phyloP scores from a whole-genome alignment of 1,140 invertebrate species.

The Drosophila rufa region DNA sequence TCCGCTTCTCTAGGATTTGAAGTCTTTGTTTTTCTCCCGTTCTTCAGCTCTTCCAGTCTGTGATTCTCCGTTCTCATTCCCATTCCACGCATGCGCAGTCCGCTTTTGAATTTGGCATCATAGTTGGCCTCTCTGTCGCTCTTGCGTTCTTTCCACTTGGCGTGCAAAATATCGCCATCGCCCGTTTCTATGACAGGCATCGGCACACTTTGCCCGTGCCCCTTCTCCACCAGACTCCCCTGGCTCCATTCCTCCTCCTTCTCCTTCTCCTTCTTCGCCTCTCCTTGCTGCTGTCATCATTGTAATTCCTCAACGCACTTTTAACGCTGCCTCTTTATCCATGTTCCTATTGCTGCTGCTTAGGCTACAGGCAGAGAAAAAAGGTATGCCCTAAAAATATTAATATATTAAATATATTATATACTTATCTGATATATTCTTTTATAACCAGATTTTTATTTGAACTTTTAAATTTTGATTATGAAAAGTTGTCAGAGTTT shows the following conservation, averaged over 20 bases:
- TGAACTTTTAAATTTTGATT: background rate
- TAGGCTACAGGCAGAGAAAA: constrained; percentile 7
- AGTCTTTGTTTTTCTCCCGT: constrained; percentile 7
- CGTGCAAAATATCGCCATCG: constrained; percentile 72
- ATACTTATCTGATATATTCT: background rate
- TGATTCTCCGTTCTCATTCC: constrained; percentile 60
- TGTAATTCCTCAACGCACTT: constrained; percentile 74
- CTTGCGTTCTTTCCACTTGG: constrained; percentile 56
- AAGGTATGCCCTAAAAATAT: background rate
- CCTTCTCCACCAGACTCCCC: background rate
- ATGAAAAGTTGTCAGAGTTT: no score
- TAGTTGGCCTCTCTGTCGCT: constrained; percentile 35
- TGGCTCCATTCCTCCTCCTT: background rate
- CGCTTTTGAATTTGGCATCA: constrained; percentile 80
- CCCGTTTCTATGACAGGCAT: constrained; percentile 63
- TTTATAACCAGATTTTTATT: background rate
- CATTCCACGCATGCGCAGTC: constrained; percentile 77
- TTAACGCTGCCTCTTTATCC: constrained; percentile 23
- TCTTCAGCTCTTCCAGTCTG: background rate
- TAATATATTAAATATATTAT: background rate
- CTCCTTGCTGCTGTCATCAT: constrained; percentile 48
- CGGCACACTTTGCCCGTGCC: constrained; percentile 52
- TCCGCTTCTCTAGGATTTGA: background rate
- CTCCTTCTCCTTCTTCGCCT: background rate
- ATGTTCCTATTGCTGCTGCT: constrained; percentile 23